Evolutionary conservation across 2,113 vertebrate genomes (phyloP), one percentile per base, ranked within the genome.

Genomic region (Semicossyphus pulcher): DNA sequence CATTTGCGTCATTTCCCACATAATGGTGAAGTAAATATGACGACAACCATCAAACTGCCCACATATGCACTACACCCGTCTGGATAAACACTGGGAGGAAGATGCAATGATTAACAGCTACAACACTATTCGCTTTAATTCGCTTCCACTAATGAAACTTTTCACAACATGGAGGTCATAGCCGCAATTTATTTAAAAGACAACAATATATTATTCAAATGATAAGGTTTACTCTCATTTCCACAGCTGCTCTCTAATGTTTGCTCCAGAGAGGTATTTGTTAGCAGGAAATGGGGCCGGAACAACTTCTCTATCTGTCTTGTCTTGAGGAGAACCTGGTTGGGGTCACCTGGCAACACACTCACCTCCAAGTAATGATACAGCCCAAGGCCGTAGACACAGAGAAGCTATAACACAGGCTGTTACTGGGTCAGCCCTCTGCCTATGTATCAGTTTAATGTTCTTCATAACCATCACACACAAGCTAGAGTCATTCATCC

Each of bases 311-410:
- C 32, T 25, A 54, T 82, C 68, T 65, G 70, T 84, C 78, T n/a
- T 62, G 57, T 87, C 72, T 69, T 28, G 14, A 36, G 28, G 49
- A 70, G 69, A 63, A 74, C 67, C 51, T 56, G n/a, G 45, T 49
- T 41, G 36, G 79, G 59, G 81, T 81, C 85, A 85, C 64, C 61
- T 60, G 63, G 70, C 78, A 88, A 65, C 54, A 68, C 71, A 65
- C 52, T 75, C 56, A 65, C 68, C 52, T 75, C 72, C 72, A 69
- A 67, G 52, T 88, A 86, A 87, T 66, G 72, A 85, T 21, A 49
- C 31, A 72, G 61, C 88, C 74, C 79, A 90, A 85, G 86, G 89
- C 84, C 29, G 12, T 59, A 57, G 70, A 86, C 64, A 65, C 39
- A 56, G 53, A 15, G 34, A 77, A 66, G 78, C 81, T 74, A 83